Evolutionary conservation across 2,888 invertebrate species (phyloP).

Genomic region (Thera obeliscata): DNA sequence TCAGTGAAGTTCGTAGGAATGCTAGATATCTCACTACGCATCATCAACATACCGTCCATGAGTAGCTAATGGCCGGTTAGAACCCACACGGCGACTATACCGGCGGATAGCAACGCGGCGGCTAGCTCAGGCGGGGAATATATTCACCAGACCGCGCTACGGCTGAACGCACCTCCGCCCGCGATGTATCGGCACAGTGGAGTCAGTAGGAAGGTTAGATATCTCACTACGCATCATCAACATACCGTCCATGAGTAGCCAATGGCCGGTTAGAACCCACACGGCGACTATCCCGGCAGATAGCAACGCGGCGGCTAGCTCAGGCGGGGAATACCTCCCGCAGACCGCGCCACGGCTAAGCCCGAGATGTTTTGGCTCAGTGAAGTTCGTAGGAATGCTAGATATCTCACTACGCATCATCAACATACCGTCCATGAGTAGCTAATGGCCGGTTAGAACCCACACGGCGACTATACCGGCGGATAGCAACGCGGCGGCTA

Average conservation of each 20-base stretch:
- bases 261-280: no score
- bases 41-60: constrained; percentile 91
- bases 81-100: constrained; percentile 98
- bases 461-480: constrained; percentile 98
- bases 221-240: not conserved
- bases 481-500: constrained; percentile 95
- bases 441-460: no score
- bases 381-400: constrained; percentile 89
- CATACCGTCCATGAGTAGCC: constrained; percentile 97
- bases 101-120: constrained; percentile 95
- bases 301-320: constrained; percentile 95
- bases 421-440: constrained; percentile 95
- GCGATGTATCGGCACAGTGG: constrained; percentile 99
- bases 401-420: not conserved
- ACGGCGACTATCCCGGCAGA: constrained; percentile 97
- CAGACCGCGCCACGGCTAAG: constrained; percentile 93
- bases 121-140: constrained; percentile 97
- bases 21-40: constrained; percentile 72
- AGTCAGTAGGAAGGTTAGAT: constrained; percentile 93
- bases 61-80: no score
- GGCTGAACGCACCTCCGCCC: constrained; percentile 53
- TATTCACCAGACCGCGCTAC: constrained; percentile 94
- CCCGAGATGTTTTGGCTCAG: constrained; percentile 97
- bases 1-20: constrained; percentile 97
- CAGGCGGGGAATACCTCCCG: constrained; percentile 97